phyloP scores from a whole-genome alignment of 2,888 invertebrate genomes.

The Apeira syringaria region DNA sequence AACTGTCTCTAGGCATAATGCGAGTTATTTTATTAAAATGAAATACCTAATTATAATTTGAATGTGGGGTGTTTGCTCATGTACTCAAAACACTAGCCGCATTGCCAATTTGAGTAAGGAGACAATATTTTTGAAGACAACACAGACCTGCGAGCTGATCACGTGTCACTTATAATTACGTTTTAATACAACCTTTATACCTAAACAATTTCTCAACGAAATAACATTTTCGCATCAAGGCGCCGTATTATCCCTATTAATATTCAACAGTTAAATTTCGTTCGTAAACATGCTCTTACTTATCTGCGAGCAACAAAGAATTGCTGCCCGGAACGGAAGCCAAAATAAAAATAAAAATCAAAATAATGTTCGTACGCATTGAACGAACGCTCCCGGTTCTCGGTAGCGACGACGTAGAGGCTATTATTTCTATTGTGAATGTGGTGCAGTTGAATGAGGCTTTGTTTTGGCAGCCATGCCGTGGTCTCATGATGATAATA shows the following conservation, averaged over 20 bases:
- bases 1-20: too few species aligned
- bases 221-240: slow-evolving; percentile 7
- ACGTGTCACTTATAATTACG: too few species aligned
- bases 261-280: slow-evolving; percentile 16
- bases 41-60: too few species aligned
- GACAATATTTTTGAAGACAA: too few species aligned
- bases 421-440: slow-evolving; percentile 5
- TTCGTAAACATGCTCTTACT: slow-evolving; percentile 13
- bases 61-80: too few species aligned
- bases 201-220: not conserved
- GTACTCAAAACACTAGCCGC: too few species aligned
- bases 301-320: slow-evolving; percentile 13
- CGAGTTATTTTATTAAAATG: too few species aligned
- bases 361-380: slow-evolving; percentile 22
- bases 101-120: too few species aligned
- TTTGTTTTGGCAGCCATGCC: slow-evolving; percentile 11
- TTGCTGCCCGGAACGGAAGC: slow-evolving; percentile 18
- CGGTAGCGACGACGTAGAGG: not conserved
- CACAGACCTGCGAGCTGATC: too few species aligned
- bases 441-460: slow-evolving; percentile 8
- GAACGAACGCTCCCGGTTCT: slow-evolving; percentile 4
- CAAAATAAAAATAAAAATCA: slow-evolving; percentile 25
- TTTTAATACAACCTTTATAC: too few species aligned
- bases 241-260: slow-evolving; percentile 9
- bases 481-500: not conserved